Base-by-base conservation (phyloP, 2,888 invertebrate genomes). In the Cylloceria caligata region DNA sequence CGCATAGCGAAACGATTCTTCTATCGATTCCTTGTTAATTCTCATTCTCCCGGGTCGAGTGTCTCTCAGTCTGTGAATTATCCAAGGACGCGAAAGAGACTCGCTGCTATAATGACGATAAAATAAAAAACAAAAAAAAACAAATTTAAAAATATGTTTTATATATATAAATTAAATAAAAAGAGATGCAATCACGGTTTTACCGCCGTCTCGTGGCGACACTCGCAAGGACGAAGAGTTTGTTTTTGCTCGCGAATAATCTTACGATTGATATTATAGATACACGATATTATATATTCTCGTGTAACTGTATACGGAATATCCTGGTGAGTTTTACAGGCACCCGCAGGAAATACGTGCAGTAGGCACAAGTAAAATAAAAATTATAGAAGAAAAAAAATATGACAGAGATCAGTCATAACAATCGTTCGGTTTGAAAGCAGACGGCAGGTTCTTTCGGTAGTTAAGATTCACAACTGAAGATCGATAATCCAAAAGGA, bases 71-170 rank as follows among this genome's bases (percentile, higher is more conserved):
- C 24, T 16, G 27, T 36, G 30, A 57, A 64, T 78, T 67, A 65
- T 34, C 67, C 86, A 86, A 88, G 88, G 88, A 86, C 85, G 71
- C 36, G 57, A 55, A 76, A 57, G 76, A 72, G 55, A 64, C 49
- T 30, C 30, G 77, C 68, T 21, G 24, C 65, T 71, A 42, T 55
- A 65, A 78, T 19, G 52, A 36, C 82, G 67, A 75, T 71, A 39
- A 71, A 75, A 75, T 52, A 34, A 30, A 62, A 60, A 9, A 30
- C 9, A 16, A 21, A 64, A 55, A 57, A 57, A 55, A 55, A 52
- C 7, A 24, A 2, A 30, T 27, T 30, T 57, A 13, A 30, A 3
- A 30, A 57, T 27, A 30, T n/a, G n/a, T n/a, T n/a, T n/a, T n/a
- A 30, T 30, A 57, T 55, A n/a, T 13, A 27, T n/a, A 57, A 21